Conservation (phyloP, 92 coral and sea anemone species). For the Hydrozoanthus gracilis region DNA sequence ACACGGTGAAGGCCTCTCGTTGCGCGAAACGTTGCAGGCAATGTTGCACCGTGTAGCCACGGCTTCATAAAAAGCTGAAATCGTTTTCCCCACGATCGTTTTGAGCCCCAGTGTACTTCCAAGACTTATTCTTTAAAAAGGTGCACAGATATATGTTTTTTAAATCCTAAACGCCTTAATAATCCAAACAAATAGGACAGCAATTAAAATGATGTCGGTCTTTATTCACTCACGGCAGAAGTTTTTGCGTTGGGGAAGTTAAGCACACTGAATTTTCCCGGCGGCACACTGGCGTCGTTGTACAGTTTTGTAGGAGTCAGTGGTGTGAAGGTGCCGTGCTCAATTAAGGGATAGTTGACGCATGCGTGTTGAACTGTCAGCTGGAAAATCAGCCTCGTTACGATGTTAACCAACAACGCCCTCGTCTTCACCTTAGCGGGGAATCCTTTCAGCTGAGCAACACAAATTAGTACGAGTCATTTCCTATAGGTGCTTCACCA, state of each 20-base stretch:
- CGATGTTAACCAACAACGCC: background rate
- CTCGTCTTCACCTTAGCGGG: background rate
- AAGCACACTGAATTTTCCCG: background rate
- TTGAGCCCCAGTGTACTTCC: no score
- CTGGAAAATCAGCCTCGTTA: conserved; percentile 1
- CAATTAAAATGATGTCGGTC: background rate
- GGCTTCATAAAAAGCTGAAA: no score
- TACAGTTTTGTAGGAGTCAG: background rate
- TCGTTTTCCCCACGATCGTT: no score
- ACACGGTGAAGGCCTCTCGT: no score
- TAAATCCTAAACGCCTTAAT: background rate
- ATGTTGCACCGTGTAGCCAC: no score
- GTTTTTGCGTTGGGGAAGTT: background rate
- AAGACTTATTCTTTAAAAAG: no score
- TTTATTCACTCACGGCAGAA: background rate
- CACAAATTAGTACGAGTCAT: background rate
- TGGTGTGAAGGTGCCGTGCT: background rate
- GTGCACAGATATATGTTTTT: no score
- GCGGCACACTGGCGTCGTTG: background rate
- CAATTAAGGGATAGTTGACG: background rate
- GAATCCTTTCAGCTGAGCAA: background rate
- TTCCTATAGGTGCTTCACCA: background rate
- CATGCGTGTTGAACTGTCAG: background rate
- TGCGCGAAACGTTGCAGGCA: no score
- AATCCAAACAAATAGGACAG: background rate